Evolutionary conservation across 1,140 invertebrate genomes (phyloP).

Genomic region (Calephelis nemesis): DNA sequence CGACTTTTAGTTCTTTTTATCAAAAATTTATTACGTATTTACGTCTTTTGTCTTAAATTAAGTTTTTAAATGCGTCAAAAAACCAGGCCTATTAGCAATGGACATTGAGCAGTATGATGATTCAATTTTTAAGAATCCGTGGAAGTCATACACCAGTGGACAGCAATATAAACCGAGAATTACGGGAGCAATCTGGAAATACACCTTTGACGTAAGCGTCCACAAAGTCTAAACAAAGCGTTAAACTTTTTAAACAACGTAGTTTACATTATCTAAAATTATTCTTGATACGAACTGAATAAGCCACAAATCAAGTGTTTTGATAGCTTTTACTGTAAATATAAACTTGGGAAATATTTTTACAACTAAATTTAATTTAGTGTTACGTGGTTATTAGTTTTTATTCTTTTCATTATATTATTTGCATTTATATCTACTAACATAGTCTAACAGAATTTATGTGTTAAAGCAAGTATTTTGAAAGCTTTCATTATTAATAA

Average conservation of each 20-base stretch:
- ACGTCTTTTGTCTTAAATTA: not conserved
- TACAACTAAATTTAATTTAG: not conserved
- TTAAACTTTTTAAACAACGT: conserved; percentile 22
- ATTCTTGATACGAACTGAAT: conserved; percentile 20
- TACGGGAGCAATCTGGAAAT: conserved; percentile 15
- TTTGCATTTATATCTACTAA: not conserved
- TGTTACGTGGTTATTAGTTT: not conserved
- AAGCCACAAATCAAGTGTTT: conserved; percentile 24
- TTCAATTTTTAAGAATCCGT: not conserved
- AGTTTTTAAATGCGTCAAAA: not conserved
- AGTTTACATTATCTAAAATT: conserved; percentile 23
- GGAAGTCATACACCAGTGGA: not conserved
- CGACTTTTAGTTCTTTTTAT: no score
- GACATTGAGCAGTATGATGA: not conserved
- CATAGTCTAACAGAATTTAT: no score
- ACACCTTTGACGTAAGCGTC: conserved; percentile 23
- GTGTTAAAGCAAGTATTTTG: no score
- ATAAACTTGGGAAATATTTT: conserved; percentile 7
- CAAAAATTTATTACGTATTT: not conserved
- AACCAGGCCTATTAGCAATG: not conserved
- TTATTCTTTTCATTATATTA: no score
- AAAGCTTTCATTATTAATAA: no score
- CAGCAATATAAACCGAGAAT: conserved; percentile 2
- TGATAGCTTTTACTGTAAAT: conserved; percentile 17
- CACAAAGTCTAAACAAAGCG: conserved; percentile 23